Evolutionary conservation across 2,113 vertebrate genomes (phyloP), one percentile per base, ranked within the genome.

Genomic region (Ochotona curzoniae): DNA sequence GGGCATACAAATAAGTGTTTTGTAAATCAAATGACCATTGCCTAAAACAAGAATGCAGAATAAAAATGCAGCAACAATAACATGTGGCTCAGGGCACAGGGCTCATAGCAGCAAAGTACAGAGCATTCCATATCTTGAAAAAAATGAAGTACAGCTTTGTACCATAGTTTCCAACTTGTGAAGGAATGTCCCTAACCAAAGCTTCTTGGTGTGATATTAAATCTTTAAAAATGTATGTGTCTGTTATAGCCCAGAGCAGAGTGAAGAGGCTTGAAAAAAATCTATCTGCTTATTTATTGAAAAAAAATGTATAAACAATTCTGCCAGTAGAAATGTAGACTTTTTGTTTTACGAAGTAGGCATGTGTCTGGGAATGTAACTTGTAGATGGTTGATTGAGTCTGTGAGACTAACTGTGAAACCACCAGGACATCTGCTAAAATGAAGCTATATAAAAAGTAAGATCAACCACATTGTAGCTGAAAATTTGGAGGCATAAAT

Each of bases 221-320:
- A 30, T 94, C 49, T 91, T 64, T 12, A 85, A 84, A 83, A 90
- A 80, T 83, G 12, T 74, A 15, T 94, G 66, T 76, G 93, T 86
- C 61, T 80, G 32, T 30, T 60, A 38, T 89, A 66, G 51, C 28
- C 66, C 60, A 14, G 49, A 60, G 51, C 78, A 76, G 30, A 63
- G 10, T 32, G 10, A 78, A 91, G 71, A 86, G n/a, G 21, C 69
- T 93, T 81, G 54, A 57, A 57, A 7, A 82, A 76, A 89, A 57
- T 84, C 47, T 70, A 13, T 82, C 80, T 86, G 20, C 44, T 75
- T 60, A 44, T 86, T 94, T 44, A 61, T 49, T 67, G 57, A 91
- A 30, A 79, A 95, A 89, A 84, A 18, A 38, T 44, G 1, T 49
- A 11, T 54, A 74, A 71, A n/a, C 79, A 20, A 47, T 86, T 93